phyloP scores from a whole-genome alignment of 2,888 invertebrate species.

The Microctonus aethiopoides region DNA sequence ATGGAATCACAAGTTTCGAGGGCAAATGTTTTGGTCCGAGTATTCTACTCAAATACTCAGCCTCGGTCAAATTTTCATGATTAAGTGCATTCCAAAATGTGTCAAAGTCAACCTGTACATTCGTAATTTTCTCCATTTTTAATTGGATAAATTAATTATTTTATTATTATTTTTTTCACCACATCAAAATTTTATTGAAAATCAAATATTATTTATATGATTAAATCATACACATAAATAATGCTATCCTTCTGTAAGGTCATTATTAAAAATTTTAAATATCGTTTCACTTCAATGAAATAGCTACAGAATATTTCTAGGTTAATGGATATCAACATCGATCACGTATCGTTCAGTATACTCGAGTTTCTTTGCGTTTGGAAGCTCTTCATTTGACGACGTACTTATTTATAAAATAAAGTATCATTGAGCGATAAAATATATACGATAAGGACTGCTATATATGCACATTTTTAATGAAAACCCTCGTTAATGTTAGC shows the following conservation, averaged over 20 bases:
- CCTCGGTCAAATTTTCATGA: slow-evolving; percentile 58
- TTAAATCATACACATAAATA: not conserved
- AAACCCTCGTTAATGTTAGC: not conserved
- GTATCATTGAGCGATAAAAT: not conserved
- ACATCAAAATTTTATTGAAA: not conserved
- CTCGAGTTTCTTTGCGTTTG: not conserved
- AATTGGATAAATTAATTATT: not conserved
- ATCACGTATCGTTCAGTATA: not conserved
- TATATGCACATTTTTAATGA: not conserved
- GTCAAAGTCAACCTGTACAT: slow-evolving; percentile 38
- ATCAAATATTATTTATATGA: not conserved
- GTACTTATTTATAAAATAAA: not conserved
- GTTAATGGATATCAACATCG: not conserved
- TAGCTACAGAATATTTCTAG: not conserved
- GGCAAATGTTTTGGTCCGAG: slow-evolving; percentile 67
- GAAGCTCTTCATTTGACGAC: not conserved
- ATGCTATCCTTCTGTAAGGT: not conserved
- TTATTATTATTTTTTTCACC: slow-evolving; percentile 10
- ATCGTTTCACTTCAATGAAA: not conserved
- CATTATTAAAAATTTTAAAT: not conserved
- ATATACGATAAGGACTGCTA: not conserved
- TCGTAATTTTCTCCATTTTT: slow-evolving; percentile 26
- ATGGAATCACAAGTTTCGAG: slow-evolving; percentile 63
- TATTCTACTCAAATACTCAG: slow-evolving; percentile 60
- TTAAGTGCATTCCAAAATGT: slow-evolving; percentile 52